Conservation (phyloP, 2,797 vertebrate genomes). For the Karalla daura region DNA sequence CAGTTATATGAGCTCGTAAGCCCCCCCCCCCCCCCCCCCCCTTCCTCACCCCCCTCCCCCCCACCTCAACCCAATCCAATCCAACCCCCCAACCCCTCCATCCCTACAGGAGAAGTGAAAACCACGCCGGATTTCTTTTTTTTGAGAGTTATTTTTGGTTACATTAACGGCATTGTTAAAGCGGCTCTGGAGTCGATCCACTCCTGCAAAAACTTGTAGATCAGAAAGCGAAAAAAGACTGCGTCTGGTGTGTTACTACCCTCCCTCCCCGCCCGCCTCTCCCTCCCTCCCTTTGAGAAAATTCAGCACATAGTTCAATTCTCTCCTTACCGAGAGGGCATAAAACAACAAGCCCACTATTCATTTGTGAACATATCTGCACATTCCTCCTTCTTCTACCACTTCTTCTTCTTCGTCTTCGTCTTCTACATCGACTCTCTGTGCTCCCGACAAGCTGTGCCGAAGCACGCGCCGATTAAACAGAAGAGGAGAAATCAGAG, state of each 20-base stretch:
- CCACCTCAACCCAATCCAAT: too few relatives aligned
- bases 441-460: conserved; percentile 26
- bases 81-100: too few relatives aligned
- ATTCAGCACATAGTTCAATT: conserved; percentile 46
- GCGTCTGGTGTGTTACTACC: conserved; percentile 23
- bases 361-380: conserved; percentile 60
- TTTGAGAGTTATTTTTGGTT: conserved; percentile 26
- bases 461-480: conserved; percentile 57
- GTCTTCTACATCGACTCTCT: too few relatives aligned
- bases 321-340: conserved; percentile 46
- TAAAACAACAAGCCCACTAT: conserved; percentile 68
- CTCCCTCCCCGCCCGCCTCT: conserved; percentile 33
- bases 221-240: conserved; percentile 9
- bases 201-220: conserved; percentile 23
- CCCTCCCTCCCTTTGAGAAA: conserved; percentile 50
- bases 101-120: conserved; percentile 36
- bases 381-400: conserved; percentile 37
- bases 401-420: too few relatives aligned
- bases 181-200: conserved; percentile 1
- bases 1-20: conserved; percentile 10
- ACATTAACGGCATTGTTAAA: conserved; percentile 11
- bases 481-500: conserved; percentile 52
- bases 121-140: conserved; percentile 12
- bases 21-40: too few relatives aligned
- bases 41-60: too few relatives aligned